Evolutionary conservation across 2,888 invertebrate genomes (phyloP), one percentile per base, ranked within the genome.

Genomic region (Drosophila niveifrons): DNA sequence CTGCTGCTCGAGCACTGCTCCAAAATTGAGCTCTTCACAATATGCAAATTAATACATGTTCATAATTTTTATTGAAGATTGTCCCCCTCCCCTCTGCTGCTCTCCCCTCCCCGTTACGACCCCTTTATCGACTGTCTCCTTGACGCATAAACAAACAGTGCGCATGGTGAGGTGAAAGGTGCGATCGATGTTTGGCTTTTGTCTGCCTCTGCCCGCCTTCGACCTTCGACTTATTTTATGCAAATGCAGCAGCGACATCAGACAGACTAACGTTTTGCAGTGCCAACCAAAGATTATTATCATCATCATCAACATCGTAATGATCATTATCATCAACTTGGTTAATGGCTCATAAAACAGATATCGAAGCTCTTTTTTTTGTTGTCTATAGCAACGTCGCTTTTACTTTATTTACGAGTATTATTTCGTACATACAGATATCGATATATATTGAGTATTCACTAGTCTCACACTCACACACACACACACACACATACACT

Each of bases 361-460:
- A 23, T 52, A n/a, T 39, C 31, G 28, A 73, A 51, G 47, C 47
- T 56, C 17, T 29, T 29, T 48, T 29, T 48, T 41, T 48, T n/a
- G n/a, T n/a, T n/a, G n/a, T n/a, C 36, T 41, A 46, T 88, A 89
- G 87, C 82, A 88, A 88, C 83, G 39, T 88, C 39, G 65, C 68
- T 77, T 77, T 89, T 81, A 71, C 76, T 76, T 83, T 86, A 82
- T 88, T 82, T 53, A 66, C 57, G 59, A 80, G 46, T 65, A 53
- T 64, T 47, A 53, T 62, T 73, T 73, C 46, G 57, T 56, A 18
- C 31, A 13, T 34, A 17, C 28, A 23, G 18, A 46, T 46, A 62
- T 68, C 36, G 36, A 48, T 29, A 31, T 57, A 44, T 41, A 46
- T 66, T 31, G 28, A 43, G 58, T 79, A 80, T 80, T 80, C 62